Evolutionary conservation across 2,888 invertebrate species (phyloP).

Genomic region (Napeogenes sylphis): DNA sequence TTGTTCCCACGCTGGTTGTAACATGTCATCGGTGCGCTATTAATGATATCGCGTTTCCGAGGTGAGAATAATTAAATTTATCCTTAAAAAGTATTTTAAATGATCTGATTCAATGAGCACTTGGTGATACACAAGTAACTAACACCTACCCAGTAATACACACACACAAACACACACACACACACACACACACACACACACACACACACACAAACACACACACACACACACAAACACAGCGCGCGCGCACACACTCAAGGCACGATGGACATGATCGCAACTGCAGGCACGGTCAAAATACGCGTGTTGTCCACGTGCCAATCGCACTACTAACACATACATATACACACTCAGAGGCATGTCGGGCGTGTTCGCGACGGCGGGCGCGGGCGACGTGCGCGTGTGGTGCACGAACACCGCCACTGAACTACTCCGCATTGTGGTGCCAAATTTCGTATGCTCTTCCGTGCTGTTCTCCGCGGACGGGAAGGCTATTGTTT

Average conservation of each 20-base stretch:
- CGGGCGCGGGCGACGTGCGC: slow-evolving; percentile 89
- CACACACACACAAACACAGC: no score
- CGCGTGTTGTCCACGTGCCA: background rate
- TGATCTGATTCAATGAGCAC: background rate
- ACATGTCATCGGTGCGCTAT: slow-evolving; percentile 91
- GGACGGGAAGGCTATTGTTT: slow-evolving; percentile 88
- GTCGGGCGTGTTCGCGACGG: slow-evolving; percentile 92
- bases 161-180: no score
- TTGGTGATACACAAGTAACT: background rate
- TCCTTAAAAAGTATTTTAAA: no score
- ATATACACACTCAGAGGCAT: slow-evolving; percentile 76
- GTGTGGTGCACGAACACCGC: slow-evolving; percentile 88
- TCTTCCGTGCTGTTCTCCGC: slow-evolving; percentile 85
- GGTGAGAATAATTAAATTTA: slow-evolving; percentile 72
- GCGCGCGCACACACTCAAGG: no score
- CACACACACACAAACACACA: no score
- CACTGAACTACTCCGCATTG: slow-evolving; percentile 89
- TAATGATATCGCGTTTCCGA: slow-evolving; percentile 89
- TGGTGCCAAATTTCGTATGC: slow-evolving; percentile 92
- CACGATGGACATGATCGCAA: no score
- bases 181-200: no score
- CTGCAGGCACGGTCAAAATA: no score
- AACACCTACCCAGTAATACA: no score
- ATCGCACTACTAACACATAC: background rate
- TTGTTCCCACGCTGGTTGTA: slow-evolving; percentile 82